Conservation (phyloP, 1,140 invertebrate genomes). For the Meloidogyne exigua region DNA sequence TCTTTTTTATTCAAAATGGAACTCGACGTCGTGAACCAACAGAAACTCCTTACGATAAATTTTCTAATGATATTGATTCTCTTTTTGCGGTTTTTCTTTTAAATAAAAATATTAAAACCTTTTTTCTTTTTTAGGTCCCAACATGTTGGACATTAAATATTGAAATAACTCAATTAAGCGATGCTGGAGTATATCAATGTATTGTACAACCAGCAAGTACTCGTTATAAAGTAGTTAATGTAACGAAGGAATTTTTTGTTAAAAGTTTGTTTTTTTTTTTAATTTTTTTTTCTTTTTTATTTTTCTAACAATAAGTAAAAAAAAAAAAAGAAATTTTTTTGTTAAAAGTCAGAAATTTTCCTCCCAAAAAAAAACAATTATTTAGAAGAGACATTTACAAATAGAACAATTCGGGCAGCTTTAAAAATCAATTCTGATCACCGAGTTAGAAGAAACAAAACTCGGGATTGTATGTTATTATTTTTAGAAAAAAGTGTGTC, state of each 20-base stretch:
- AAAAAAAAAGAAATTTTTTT: too few relatives aligned
- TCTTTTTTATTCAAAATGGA: slow-evolving; percentile 59
- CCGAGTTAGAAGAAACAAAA: neutral
- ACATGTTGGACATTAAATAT: slow-evolving; percentile 48
- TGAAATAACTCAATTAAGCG: slow-evolving; percentile 39
- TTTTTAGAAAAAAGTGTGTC: neutral
- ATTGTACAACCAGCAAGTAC: slow-evolving; percentile 49
- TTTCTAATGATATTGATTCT: slow-evolving; percentile 43
- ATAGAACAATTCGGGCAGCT: neutral
- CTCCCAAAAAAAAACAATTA: too few relatives aligned
- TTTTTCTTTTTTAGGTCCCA: slow-evolving; percentile 26
- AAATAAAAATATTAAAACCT: too few relatives aligned
- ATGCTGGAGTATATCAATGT: slow-evolving; percentile 50
- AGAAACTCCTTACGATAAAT: slow-evolving; percentile 49
- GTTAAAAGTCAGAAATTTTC: too few relatives aligned
- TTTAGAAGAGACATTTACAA: neutral
- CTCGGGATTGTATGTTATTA: neutral
- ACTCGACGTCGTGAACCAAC: slow-evolving; percentile 52
- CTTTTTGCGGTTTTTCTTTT: slow-evolving; percentile 40
- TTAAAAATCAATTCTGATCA: neutral
- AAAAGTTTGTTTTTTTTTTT: slow-evolving; percentile 48
- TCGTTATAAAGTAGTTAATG: slow-evolving; percentile 45
- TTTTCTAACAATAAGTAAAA: neutral
- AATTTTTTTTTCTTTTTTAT: neutral
- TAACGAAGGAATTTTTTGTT: slow-evolving; percentile 56